Conservation (phyloP, 2,888 invertebrate species). For the Diarsia rubi region DNA sequence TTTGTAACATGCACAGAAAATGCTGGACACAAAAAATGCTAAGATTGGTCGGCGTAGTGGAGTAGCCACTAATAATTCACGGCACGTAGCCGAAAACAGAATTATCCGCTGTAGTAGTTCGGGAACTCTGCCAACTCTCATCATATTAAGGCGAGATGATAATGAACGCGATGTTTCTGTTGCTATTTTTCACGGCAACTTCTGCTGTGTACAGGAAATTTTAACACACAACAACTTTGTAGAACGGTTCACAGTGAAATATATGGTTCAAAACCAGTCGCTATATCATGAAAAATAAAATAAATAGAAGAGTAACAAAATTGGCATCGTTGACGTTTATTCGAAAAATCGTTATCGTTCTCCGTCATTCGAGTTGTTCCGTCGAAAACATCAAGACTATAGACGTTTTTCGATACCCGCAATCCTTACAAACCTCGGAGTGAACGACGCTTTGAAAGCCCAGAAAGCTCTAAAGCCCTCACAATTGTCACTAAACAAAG, state of each 20-base stretch:
- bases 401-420: constrained; percentile 73
- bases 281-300: constrained; percentile 32
- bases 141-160: constrained; percentile 87
- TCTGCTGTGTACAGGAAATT: constrained; percentile 63
- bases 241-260: constrained; percentile 25
- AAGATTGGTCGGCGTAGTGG: constrained; percentile 67
- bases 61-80: constrained; percentile 80
- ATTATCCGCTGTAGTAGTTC: constrained; percentile 81
- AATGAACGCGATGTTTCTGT: constrained; percentile 81
- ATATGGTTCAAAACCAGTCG: constrained; percentile 24
- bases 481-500: constrained; percentile 76
- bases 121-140: constrained; percentile 87
- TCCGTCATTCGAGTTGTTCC: constrained; percentile 63
- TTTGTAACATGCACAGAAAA: constrained; percentile 53
- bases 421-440: constrained; percentile 71
- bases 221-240: constrained; percentile 66
- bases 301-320: constrained; percentile 46
- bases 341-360: constrained; percentile 64
- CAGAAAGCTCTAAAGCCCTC: constrained; percentile 72
- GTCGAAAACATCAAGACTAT: constrained; percentile 68
- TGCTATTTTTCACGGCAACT: constrained; percentile 74
- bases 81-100: constrained; percentile 86
- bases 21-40: constrained; percentile 47
- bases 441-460: constrained; percentile 72
- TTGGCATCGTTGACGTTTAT: constrained; percentile 54